Evolutionary conservation across 2,797 vertebrate genomes (phyloP), one percentile per base, ranked within the genome.

Genomic region (Cyprinella venusta): DNA sequence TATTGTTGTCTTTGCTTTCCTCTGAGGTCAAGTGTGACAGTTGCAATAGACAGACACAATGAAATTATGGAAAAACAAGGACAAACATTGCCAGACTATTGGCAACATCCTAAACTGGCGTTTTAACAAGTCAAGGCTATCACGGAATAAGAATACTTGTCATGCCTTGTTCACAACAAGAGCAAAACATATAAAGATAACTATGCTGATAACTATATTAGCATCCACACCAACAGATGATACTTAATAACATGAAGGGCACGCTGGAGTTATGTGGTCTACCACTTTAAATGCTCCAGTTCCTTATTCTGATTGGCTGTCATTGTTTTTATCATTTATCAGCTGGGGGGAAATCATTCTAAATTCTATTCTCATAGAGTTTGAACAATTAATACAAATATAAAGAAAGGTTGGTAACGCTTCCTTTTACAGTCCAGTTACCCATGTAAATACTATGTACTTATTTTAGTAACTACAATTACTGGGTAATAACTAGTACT

Each of bases 21-120:
- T n/a, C 5, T 24, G 36, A 42, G 79, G 59, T 64, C 70, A 82
- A 72, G 79, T 36, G 15, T 19, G 30, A 36, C 10, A 21, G n/a
- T 54, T 40, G 24, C 45, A 74, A 48, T 64, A 18, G 21, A 74
- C 24, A 78, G n/a, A 61, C 54, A 40, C 38, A 76, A 63, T 61
- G 30, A 30, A 81, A 80, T 85, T 69, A 69, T 3, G 18, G 7
- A 70, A 38, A 76, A 26, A 30, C 79, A 64, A 76, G 30, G 40
- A 76, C 67, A 50, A 33, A 70, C 21, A 12, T n/a, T 30, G 40
- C 8, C 45, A n/a, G 42, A 50, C 42, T 69, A 13, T 52, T 45
- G 52, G 54, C 52, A 76, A 67, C 63, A 45, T 45, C 15, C 48
- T 48, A 61, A 76, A 68, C 63, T 59, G 1, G 2, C 4, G 1